phyloP scores from a whole-genome alignment of 2,888 invertebrate genomes.

The Clunio marinus region DNA sequence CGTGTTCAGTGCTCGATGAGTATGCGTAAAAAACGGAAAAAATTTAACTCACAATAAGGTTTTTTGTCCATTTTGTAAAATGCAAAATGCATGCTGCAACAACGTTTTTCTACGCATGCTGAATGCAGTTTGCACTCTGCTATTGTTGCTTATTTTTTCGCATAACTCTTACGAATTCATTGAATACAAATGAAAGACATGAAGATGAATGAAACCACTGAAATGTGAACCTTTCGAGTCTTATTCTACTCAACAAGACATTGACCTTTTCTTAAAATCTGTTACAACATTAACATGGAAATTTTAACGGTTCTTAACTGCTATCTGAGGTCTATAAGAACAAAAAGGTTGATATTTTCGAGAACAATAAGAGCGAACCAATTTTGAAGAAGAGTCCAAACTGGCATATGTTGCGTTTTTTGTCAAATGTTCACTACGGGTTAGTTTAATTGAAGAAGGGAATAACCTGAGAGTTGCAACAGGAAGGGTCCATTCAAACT shows the following conservation, averaged over 20 bases:
- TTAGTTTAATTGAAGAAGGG: conserved; percentile 1
- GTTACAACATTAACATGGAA: too few relatives aligned
- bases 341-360: too few relatives aligned
- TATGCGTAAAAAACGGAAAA: background rate
- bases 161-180: too few relatives aligned
- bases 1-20: background rate
- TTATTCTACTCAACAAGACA: too few relatives aligned
- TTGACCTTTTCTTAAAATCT: too few relatives aligned
- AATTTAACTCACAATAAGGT: background rate
- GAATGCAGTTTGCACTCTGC: too few relatives aligned
- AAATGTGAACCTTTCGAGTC: too few relatives aligned
- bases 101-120: conserved; percentile 10
- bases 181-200: too few relatives aligned
- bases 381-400: background rate
- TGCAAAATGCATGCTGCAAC: background rate
- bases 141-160: too few relatives aligned
- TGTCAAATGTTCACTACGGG: background rate
- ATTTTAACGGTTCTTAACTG: too few relatives aligned
- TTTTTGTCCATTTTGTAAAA: background rate
- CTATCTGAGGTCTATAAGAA: too few relatives aligned
- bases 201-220: too few relatives aligned
- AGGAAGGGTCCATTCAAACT: conserved; percentile 6
- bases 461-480: background rate
- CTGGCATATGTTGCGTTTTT: background rate
- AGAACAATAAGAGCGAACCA: background rate